These are phyloP conservation scores for Scaptodrosophila latifasciaeformis DNA, from an alignment of 2,888 invertebrate genomes.

Conservation along the genomic window DNA sequence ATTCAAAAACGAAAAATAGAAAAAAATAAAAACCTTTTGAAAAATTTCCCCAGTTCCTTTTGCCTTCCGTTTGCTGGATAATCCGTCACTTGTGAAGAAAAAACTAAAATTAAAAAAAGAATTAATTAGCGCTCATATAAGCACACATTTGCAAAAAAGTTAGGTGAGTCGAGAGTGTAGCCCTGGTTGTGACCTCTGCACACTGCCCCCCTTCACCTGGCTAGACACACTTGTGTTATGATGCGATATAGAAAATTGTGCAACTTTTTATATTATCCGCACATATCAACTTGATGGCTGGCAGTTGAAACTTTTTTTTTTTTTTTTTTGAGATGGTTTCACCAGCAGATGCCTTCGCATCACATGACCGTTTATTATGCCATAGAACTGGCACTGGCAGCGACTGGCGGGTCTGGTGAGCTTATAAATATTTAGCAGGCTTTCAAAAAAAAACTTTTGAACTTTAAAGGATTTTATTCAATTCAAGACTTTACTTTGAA, in stretches of 20 bases:
- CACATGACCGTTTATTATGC: too few species aligned
- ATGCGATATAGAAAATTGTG: constrained; percentile 43
- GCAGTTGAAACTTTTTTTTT: constrained; percentile 34
- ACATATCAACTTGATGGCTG: constrained; percentile 52
- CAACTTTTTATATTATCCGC: constrained; percentile 61
- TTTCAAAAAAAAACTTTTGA: too few species aligned
- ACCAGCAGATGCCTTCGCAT: constrained; percentile 20
- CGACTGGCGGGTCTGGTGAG: too few species aligned
- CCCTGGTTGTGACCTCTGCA: too few species aligned
- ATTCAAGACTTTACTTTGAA: too few species aligned
- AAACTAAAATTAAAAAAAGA: too few species aligned
- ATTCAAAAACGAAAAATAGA: too few species aligned
- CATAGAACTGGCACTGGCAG: too few species aligned
- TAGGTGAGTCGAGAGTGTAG: too few species aligned
- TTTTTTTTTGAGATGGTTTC: constrained; percentile 31
- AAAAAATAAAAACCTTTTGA: constrained; percentile 13
- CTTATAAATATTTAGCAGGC: too few species aligned
- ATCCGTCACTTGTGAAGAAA: constrained; percentile 27
- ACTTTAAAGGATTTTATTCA: too few species aligned
- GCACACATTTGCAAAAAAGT: constrained; percentile 28
- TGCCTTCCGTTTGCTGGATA: constrained; percentile 8
- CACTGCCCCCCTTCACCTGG: neutral
- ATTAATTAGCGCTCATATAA: constrained; percentile 47
- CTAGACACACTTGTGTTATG: constrained; percentile 27
- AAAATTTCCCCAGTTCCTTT: constrained; percentile 3